These are phyloP conservation scores for Tetragonisca angustula DNA, from an alignment of 2,888 invertebrate species.

Conservation along the genomic window DNA sequence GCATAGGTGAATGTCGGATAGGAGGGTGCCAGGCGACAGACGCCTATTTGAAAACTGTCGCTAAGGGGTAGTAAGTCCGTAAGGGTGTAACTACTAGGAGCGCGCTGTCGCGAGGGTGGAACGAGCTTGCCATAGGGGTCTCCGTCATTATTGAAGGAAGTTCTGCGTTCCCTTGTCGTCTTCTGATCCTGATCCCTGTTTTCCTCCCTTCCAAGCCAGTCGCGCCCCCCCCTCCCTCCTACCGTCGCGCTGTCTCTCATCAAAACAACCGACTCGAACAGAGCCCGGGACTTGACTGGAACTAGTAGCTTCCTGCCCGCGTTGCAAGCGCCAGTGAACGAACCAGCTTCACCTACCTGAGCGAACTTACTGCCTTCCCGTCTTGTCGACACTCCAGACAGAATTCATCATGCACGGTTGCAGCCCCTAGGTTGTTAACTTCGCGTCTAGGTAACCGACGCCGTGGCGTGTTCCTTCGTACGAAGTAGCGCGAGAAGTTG, in stretches of 20 bases:
- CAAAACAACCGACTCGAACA: constrained; percentile 60
- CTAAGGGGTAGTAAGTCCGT: constrained; percentile 76
- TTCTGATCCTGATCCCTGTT: constrained; percentile 69
- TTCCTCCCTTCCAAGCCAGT: constrained; percentile 32
- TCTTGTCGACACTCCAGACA: constrained; percentile 68
- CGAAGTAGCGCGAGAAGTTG: not conserved
- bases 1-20: constrained; percentile 65
- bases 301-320: constrained; percentile 40
- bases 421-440: constrained; percentile 66
- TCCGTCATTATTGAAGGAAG: constrained; percentile 77
- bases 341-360: constrained; percentile 41
- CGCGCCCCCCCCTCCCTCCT: not conserved
- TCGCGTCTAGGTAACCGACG: constrained; percentile 36
- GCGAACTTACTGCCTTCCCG: constrained; percentile 69
- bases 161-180: constrained; percentile 66
- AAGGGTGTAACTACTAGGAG: constrained; percentile 76
- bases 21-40: constrained; percentile 66
- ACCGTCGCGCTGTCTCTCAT: constrained; percentile 47
- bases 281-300: constrained; percentile 44
- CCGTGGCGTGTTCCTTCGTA: constrained; percentile 17
- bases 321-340: constrained; percentile 26
- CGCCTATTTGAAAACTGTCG: constrained; percentile 75
- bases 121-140: constrained; percentile 67
- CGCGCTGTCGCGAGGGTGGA: constrained; percentile 67
- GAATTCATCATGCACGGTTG: constrained; percentile 68